Evolutionary conservation across 2,888 invertebrate species (phyloP), one percentile per base, ranked within the genome.

Genomic region (Xanthorhoe designata): DNA sequence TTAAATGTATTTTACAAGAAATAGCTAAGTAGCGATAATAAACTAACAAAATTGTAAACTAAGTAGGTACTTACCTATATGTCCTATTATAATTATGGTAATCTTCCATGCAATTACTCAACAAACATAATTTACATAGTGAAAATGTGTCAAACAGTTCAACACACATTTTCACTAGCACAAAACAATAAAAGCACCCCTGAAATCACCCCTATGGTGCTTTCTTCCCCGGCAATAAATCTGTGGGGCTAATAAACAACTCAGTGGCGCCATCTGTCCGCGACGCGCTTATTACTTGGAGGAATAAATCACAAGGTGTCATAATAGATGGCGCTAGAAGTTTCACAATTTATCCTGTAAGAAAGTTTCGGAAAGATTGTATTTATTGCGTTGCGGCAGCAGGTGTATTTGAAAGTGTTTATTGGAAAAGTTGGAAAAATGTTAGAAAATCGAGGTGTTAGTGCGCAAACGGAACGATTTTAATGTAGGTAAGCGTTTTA

Each of bases 321-420:
- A 82, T 80, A 80, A 83, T 81, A 91, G 92, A 89, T 88, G 91
- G 90, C 88, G 89, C 78, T 80, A 69, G 57, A 87, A 90, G 84
- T 91, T 88, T 65, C 55, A 76, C 77, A 79, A 89, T 91, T 82
- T 89, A 84, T 90, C 86, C 84, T 63, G 49, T 57, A 68, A 52
- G 77, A 78, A 82, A 82, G 75, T 76, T 75, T 64, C 73, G 75
- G 78, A 83, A 89, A 89, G 83, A 90, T 89, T 86, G 86, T 89
- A 83, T 90, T 90, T 89, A 90, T 80, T 86, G 49, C 51, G n/a
- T 3, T 4, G 24, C 24, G 24, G 67, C 52, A 50, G 59, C 68
- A 68, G 78, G 79, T 77, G 78, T 50, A 59, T 62, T 61, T 68
- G 61, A 52, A 67, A 69, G 49, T 74, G 64, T 63, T 69, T 69